Conservation (phyloP, 1,140 invertebrate species). For the Cydia strobilella region DNA sequence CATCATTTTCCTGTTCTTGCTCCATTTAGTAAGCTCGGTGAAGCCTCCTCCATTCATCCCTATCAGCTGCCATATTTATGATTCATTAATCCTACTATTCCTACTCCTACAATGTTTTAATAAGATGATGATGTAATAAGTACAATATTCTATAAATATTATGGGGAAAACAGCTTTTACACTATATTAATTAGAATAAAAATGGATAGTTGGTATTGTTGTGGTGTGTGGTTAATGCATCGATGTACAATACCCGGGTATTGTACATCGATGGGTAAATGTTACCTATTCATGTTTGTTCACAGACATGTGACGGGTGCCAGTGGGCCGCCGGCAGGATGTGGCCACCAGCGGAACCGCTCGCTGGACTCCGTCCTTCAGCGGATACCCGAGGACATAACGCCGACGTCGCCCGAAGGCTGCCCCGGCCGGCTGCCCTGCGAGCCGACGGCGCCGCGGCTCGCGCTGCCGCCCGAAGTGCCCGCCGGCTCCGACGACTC, state of each 20-base stretch:
- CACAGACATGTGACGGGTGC: conserved; percentile 70
- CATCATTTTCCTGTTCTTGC: conserved; percentile 29
- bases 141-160: too few species aligned
- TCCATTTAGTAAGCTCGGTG: neutral
- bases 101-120: neutral
- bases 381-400: conserved; percentile 91
- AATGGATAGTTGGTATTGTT: neutral
- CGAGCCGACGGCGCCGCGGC: conserved; percentile 87
- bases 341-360: conserved; percentile 91
- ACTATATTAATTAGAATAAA: neutral
- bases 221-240: conserved; percentile 36
- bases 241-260: too few species aligned
- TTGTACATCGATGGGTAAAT: too few species aligned
- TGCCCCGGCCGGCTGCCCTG: conserved; percentile 83
- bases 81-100: neutral
- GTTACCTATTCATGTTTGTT: conserved; percentile 60
- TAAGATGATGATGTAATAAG: too few species aligned
- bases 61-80: neutral
- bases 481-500: conserved; percentile 92
- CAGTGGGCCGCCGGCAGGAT: conserved; percentile 72
- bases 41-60: neutral
- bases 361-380: conserved; percentile 93
- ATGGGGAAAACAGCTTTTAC: too few species aligned
- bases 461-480: conserved; percentile 89
- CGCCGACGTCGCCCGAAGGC: conserved; percentile 88